Conservation (phyloP, 2,113 vertebrate genomes). For the Gavialis gangeticus region DNA sequence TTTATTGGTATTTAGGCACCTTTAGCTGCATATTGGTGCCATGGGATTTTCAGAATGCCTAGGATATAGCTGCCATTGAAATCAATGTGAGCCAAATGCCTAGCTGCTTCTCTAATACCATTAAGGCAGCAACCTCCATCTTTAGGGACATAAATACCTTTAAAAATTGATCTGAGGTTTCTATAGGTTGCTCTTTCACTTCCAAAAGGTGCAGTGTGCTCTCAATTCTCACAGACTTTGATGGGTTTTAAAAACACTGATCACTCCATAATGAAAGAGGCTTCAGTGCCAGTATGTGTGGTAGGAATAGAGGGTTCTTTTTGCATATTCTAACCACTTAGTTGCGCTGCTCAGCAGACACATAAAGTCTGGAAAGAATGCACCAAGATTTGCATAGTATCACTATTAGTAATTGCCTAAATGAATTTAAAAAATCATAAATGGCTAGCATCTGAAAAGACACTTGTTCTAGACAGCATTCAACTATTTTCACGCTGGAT, state of each 20-base stretch:
- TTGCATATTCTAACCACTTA: neutral
- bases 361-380: neutral
- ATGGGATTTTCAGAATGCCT: neutral
- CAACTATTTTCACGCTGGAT: neutral
- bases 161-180: neutral
- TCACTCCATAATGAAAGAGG: neutral
- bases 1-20: neutral
- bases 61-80: neutral
- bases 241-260: constrained; percentile 10
- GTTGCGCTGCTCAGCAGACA: neutral
- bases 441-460: neutral
- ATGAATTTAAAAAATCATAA: neutral
- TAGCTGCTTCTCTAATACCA: neutral
- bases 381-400: neutral
- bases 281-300: neutral
- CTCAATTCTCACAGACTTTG: neutral
- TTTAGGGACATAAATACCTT: neutral
- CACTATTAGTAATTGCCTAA: neutral
- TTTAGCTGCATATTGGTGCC: neutral
- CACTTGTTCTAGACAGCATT: neutral
- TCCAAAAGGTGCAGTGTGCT: neutral
- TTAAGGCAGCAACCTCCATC: neutral
- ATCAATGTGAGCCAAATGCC: neutral
- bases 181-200: neutral
- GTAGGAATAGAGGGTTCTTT: neutral